Evolutionary conservation across 2,888 invertebrate genomes (phyloP), one percentile per base, ranked within the genome.

Genomic region (Phaonia tiefii): DNA sequence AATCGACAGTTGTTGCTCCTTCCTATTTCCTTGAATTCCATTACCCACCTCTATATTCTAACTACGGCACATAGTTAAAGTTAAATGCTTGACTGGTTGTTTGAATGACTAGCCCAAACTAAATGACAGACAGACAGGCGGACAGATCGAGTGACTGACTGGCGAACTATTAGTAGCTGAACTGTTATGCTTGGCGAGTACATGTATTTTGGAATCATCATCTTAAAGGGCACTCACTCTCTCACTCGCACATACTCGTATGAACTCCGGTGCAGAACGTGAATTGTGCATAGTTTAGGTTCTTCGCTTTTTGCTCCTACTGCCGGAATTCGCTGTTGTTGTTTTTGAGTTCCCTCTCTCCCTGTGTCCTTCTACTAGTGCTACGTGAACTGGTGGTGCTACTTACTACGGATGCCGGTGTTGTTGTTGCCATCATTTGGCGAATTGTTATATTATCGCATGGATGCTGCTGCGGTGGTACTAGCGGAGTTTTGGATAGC

Each of bases 401-500:
- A 31, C 31, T 31, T 31, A 31, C 31, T 31, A 8, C 31, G 3
- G 3, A 31, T 31, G 31, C 31, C 31, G 15, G 31, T 58, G 15
- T 37, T 58, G 39, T 1, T 60, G 63, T 37, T 63, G 20, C 13
- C 42, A 42, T 20, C 42, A 63, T 20, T 72, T 56, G 26, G 69
- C 69, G 49, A 49, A 63, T n/a, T 72, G 79, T 71, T 56, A 58
- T 69, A 65, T 69, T 75, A 75, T 71, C 66, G 75, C 67, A 11
- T 58, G 66, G 39, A 42, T 49, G 22, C 70, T 46, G 31, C 31
- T n/a, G 20, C 3, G 20, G 17, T 51, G 5, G 51, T 1, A 11
- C 20, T 31, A 54, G 13, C n/a, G 22, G 63, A 42, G 42, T 63
- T 63, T 31, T 42, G 22, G 63, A 63, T 63, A 63, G 63, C 42